phyloP scores from a whole-genome alignment of 2,888 invertebrate genomes.

The Buathra laborator region DNA sequence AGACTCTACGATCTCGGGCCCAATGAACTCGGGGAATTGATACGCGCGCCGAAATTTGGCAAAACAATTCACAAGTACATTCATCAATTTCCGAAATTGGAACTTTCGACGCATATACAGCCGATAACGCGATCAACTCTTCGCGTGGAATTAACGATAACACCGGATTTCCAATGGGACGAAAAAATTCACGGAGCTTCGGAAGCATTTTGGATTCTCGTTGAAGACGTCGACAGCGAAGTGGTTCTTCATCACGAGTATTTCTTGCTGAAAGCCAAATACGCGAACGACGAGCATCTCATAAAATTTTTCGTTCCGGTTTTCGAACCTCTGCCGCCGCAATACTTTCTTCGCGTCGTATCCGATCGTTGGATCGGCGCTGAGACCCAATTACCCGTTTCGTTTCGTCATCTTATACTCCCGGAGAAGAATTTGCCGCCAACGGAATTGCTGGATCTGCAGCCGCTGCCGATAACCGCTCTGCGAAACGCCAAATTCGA shows the following conservation, averaged over 20 bases:
- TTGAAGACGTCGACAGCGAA: slow-evolving; percentile 95
- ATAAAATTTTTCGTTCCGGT: slow-evolving; percentile 99
- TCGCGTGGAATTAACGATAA: slow-evolving; percentile 97
- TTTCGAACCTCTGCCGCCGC: slow-evolving; percentile 99
- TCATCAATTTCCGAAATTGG: slow-evolving; percentile 98
- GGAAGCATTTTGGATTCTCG: slow-evolving; percentile 95
- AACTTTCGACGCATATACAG: slow-evolving; percentile 98
- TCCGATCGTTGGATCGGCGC: slow-evolving; percentile 97
- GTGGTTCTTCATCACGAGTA: slow-evolving; percentile 96
- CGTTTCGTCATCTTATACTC: slow-evolving; percentile 97
- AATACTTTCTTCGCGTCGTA: slow-evolving; percentile 97
- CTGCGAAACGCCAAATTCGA: slow-evolving; percentile 95
- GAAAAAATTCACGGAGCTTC: slow-evolving; percentile 95
- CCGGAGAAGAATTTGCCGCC: slow-evolving; percentile 99
- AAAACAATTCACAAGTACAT: slow-evolving; percentile 98
- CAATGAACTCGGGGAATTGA: slow-evolving; percentile 98
- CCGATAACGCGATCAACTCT: slow-evolving; percentile 98
- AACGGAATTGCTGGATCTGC: slow-evolving; percentile 98
- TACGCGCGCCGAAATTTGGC: slow-evolving; percentile 96
- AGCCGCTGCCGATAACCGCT: slow-evolving; percentile 97
- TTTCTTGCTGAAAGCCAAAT: slow-evolving; percentile 97
- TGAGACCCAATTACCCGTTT: slow-evolving; percentile 98
- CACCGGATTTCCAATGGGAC: slow-evolving; percentile 99
- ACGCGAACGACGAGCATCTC: slow-evolving; percentile 96
- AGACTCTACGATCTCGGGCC: slow-evolving; percentile 98